These are phyloP conservation scores for Apolygus lucorum DNA, from an alignment of 1,140 invertebrate genomes.

Conservation along the genomic window DNA sequence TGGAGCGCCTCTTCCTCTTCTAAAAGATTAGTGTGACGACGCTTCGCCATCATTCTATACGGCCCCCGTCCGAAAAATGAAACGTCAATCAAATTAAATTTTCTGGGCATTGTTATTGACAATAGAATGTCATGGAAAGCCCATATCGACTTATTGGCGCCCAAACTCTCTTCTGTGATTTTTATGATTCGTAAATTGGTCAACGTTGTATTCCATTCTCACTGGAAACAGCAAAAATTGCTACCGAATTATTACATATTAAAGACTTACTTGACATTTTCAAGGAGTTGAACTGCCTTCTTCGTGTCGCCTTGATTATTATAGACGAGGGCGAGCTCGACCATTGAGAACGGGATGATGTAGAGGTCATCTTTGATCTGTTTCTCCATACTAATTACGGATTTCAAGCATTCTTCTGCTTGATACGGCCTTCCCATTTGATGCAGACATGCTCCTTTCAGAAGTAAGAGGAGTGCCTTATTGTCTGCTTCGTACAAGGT, in stretches of 20 bases:
- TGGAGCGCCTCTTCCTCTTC: too few relatives aligned
- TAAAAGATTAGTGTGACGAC: too few relatives aligned
- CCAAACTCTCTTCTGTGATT: too few relatives aligned
- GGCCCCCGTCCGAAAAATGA: too few relatives aligned
- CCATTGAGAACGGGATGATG: conserved; percentile 74
- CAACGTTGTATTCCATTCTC: background rate
- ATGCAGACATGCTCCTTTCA: conserved; percentile 77
- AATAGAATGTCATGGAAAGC: background rate
- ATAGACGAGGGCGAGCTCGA: conserved; percentile 75
- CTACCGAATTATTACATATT: conserved; percentile 17
- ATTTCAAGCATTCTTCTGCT: conserved; percentile 66
- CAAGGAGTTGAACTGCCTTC: conserved; percentile 61
- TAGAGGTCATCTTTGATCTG: conserved; percentile 75
- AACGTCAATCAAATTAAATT: background rate
- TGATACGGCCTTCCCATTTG: conserved; percentile 60
- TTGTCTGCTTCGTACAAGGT: conserved; percentile 52
- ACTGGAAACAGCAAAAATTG: background rate
- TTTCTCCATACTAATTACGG: conserved; percentile 61
- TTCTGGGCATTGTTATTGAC: background rate
- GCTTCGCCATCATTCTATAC: too few relatives aligned
- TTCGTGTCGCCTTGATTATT: conserved; percentile 54
- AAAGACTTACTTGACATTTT: conserved; percentile 57
- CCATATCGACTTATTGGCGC: too few relatives aligned
- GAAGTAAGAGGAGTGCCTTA: conserved; percentile 59
- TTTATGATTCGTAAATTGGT: too few relatives aligned